These are phyloP conservation scores for Scophthalmus maximus DNA, from an alignment of 2,113 vertebrate genomes.

Conservation along the genomic window DNA sequence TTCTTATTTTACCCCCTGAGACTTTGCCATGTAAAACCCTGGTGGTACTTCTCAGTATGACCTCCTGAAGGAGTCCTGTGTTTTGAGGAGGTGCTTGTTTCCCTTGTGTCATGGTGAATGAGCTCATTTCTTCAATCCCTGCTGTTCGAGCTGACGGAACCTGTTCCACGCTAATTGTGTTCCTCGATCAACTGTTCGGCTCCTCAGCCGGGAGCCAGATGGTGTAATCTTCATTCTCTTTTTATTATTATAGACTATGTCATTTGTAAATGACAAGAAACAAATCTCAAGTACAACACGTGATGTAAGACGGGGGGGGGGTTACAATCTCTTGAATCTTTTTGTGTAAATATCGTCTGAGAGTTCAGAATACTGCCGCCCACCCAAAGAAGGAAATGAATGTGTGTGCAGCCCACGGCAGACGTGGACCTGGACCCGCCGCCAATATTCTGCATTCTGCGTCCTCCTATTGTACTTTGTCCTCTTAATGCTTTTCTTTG, in stretches of 20 bases:
- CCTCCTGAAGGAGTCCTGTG: not conserved
- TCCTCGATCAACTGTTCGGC: constrained; percentile 52
- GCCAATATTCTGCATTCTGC: constrained; percentile 19
- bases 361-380: constrained; percentile 32
- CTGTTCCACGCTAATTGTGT: constrained; percentile 38
- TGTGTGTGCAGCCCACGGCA: constrained; percentile 26
- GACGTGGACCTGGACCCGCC: constrained; percentile 27
- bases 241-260: no score
- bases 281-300: not conserved
- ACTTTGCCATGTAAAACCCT: not conserved
- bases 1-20: not conserved
- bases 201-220: constrained; percentile 41
- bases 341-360: constrained; percentile 14
- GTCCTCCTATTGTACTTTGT: not conserved
- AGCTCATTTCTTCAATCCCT: constrained; percentile 36
- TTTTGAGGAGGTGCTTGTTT: not conserved
- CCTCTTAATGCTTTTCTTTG: not conserved
- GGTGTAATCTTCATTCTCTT: no score
- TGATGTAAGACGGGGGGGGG: not conserved
- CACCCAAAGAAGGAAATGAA: constrained; percentile 44
- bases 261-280: not conserved
- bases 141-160: constrained; percentile 42
- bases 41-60: not conserved
- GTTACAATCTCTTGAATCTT: not conserved
- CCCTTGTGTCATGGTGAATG: constrained; percentile 16